Conservation (phyloP, 1,140 invertebrate genomes). For the Heterodera carotae region DNA sequence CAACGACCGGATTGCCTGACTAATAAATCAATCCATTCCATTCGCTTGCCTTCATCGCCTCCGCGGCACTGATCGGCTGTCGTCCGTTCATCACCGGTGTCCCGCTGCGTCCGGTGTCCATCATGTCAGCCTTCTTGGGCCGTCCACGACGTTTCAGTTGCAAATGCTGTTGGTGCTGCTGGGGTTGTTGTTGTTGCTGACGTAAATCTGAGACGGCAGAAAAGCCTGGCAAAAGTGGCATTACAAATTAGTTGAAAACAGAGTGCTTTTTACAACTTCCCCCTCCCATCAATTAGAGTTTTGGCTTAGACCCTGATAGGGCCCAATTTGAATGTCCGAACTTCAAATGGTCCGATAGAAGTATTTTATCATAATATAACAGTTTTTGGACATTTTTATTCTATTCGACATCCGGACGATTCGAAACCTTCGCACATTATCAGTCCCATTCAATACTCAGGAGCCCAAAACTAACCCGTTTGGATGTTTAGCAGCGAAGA, state of each 20-base stretch:
- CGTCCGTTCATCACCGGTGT: constrained; percentile 54
- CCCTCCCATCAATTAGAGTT: no score
- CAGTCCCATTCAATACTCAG: no score
- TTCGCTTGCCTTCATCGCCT: constrained; percentile 46
- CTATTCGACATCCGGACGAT: no score
- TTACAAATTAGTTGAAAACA: background rate
- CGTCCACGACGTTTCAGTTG: constrained; percentile 52
- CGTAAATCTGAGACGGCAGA: constrained; percentile 20
- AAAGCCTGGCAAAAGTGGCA: background rate
- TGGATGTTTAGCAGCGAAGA: constrained; percentile 25
- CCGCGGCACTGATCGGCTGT: constrained; percentile 40
- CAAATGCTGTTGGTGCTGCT: background rate
- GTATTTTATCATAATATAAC: no score
- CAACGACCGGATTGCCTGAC: no score
- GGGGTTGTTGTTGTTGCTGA: background rate
- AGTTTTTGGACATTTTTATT: no score
- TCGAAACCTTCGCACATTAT: no score
- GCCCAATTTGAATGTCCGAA: no score
- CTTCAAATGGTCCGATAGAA: no score
- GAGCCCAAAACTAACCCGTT: background rate
- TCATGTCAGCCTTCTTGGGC: constrained; percentile 52
- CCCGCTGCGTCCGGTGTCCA: constrained; percentile 48
- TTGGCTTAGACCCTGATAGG: no score
- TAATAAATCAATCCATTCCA: background rate
- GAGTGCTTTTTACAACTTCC: no score